Conservation (phyloP, 1,140 invertebrate genomes). For the Aethina tumida region DNA sequence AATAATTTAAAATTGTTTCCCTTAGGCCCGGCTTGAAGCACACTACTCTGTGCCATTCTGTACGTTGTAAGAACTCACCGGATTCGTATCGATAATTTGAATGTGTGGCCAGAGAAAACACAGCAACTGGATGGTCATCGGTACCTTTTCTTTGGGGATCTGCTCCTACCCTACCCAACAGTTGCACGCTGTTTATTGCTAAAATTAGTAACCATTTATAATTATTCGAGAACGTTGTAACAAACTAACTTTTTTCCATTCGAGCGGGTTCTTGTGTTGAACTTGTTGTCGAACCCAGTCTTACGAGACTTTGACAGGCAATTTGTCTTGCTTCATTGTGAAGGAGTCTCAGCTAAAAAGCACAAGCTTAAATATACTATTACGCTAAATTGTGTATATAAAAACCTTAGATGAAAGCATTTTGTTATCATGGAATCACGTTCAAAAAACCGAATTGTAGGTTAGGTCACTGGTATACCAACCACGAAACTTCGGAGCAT, state of each 20-base stretch:
- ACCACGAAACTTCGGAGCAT: no score
- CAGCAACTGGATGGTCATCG: conserved; percentile 72
- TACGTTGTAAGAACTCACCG: conserved; percentile 72
- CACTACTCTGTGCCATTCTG: conserved; percentile 84
- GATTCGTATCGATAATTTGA: conserved; percentile 68
- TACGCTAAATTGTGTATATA: no score
- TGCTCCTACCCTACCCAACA: conserved; percentile 76
- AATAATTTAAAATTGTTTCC: conserved; percentile 63
- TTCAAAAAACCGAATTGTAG: no score
- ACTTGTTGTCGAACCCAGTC: no score
- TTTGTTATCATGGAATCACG: no score
- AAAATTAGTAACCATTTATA: conserved; percentile 30
- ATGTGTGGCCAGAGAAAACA: conserved; percentile 86
- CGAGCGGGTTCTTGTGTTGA: conserved; percentile 9
- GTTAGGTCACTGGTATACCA: no score
- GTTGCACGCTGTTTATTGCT: conserved; percentile 81
- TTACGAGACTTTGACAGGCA: no score
- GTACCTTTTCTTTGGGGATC: conserved; percentile 78
- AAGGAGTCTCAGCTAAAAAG: no score
- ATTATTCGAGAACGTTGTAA: not conserved
- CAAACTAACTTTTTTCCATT: conserved; percentile 10
- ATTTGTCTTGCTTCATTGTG: no score
- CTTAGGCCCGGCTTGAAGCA: conserved; percentile 77
- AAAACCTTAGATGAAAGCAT: no score
- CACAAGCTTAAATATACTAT: no score